Evolutionary conservation across 2,797 vertebrate genomes (phyloP).

Genomic region (Hydrocynus forskahlii): DNA sequence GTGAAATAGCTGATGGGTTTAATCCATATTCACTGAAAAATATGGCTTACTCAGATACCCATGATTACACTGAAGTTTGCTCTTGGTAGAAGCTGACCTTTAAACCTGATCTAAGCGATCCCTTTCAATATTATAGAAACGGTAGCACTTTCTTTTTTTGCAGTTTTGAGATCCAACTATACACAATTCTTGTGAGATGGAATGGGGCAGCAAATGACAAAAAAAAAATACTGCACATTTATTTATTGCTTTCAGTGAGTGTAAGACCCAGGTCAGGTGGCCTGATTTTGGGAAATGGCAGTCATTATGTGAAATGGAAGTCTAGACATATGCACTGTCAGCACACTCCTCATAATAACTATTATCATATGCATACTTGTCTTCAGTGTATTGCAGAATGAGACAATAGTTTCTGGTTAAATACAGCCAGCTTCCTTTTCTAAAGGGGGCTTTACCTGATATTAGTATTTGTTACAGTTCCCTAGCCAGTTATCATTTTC

Average conservation of each 20-base stretch:
- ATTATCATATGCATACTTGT: no score
- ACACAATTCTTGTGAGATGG: no score
- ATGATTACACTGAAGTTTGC: constrained; percentile 44
- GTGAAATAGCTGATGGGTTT: constrained; percentile 34
- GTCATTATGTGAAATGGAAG: not conserved
- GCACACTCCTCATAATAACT: not conserved
- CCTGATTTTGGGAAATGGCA: not conserved
- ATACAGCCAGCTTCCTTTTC: not conserved
- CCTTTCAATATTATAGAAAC: not conserved
- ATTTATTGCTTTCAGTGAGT: not conserved
- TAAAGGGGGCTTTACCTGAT: not conserved
- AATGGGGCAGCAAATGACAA: no score
- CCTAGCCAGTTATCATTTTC: not conserved
- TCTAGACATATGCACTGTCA: not conserved
- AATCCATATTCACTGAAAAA: constrained; percentile 15
- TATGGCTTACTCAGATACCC: constrained; percentile 28
- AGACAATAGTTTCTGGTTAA: not conserved
- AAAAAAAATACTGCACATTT: not conserved
- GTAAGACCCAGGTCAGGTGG: not conserved
- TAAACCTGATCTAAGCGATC: constrained; percentile 24
- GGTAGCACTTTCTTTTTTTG: not conserved
- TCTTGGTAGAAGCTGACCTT: constrained; percentile 34
- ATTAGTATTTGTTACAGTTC: not conserved
- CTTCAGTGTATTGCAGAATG: no score
- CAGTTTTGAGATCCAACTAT: not conserved